These are phyloP conservation scores for Poecilia gillii DNA, from an alignment of 2,797 vertebrate genomes.

Conservation along the genomic window DNA sequence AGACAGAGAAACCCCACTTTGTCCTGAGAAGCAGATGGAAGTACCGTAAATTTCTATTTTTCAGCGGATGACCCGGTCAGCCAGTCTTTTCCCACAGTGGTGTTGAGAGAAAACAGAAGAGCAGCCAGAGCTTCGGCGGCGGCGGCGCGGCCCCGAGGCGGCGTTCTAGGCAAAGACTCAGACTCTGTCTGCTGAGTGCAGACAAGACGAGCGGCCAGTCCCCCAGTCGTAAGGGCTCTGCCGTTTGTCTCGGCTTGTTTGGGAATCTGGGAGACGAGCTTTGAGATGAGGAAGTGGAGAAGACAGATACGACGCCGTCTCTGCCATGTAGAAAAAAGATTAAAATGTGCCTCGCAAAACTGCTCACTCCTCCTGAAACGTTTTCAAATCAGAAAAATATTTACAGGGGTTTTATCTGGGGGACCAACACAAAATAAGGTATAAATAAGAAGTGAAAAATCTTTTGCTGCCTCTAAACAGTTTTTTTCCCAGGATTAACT, in stretches of 20 bases:
- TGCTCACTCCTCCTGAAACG: background rate
- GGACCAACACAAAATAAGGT: background rate
- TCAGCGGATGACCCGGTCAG: constrained; percentile 40
- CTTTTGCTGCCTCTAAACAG: background rate
- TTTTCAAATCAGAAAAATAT: background rate
- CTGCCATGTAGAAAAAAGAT: constrained; percentile 1
- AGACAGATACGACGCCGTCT: constrained; percentile 13
- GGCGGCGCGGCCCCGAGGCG: constrained; percentile 37
- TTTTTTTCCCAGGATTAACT: background rate
- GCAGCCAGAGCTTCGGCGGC: constrained; percentile 32
- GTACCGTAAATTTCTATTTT: constrained; percentile 30
- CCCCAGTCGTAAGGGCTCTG: constrained; percentile 57
- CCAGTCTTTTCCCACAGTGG: constrained; percentile 21
- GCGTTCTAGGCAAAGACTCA: constrained; percentile 47
- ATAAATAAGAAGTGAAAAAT: background rate
- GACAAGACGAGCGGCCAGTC: constrained; percentile 53
- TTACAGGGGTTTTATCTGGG: background rate
- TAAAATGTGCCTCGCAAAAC: background rate
- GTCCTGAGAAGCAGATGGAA: background rate
- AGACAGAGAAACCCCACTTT: constrained; percentile 22
- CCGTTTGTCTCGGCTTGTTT: constrained; percentile 63
- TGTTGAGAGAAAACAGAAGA: constrained; percentile 27
- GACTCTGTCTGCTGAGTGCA: constrained; percentile 51
- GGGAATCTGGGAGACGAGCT: constrained; percentile 48
- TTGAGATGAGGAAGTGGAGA: constrained; percentile 25